Percentiles rank a stretch among this genome's conserved stretches.
These are phyloP conservation scores for Dicrostonyx torquatus DNA, from an alignment of 2,797 vertebrate species.

Conservation along the genomic window DNA sequence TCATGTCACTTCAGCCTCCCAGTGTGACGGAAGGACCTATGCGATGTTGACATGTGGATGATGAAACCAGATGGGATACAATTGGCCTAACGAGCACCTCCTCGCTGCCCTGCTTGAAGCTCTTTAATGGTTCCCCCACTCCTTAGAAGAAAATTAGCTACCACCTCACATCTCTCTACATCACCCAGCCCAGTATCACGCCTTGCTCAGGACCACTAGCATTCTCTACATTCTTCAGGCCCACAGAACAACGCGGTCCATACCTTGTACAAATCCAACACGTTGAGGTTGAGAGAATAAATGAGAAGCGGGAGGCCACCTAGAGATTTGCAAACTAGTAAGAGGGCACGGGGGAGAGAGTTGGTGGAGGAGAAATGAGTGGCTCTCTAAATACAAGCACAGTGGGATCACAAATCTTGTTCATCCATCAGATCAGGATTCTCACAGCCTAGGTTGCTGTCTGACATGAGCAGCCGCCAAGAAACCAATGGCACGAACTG, in stretches of 20 bases:
- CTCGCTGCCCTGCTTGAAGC: background rate
- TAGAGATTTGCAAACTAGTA: background rate
- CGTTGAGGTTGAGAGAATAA: background rate
- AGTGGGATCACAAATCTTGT: background rate
- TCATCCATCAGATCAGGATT: background rate
- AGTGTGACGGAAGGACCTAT: background rate
- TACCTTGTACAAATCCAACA: background rate
- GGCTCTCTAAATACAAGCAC: background rate
- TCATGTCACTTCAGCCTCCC: background rate
- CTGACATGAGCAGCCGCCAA: accelerated
- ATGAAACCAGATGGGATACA: background rate
- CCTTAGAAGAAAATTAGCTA: background rate
- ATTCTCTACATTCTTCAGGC: background rate
- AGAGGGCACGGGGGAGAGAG: accelerated
- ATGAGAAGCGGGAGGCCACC: background rate
- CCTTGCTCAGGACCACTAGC: background rate
- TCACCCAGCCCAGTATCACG: background rate
- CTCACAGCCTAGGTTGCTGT: background rate
- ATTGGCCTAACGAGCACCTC: background rate
- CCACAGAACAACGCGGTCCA: background rate
- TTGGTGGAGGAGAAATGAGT: background rate
- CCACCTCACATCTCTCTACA: background rate
- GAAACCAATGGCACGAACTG: background rate
- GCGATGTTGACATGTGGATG: accelerated
- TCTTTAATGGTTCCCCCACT: background rate